Percentiles rank a stretch among this genome's conserved stretches.
phyloP scores from a whole-genome alignment of 2,888 invertebrate species.

The Plebejus melissa region DNA sequence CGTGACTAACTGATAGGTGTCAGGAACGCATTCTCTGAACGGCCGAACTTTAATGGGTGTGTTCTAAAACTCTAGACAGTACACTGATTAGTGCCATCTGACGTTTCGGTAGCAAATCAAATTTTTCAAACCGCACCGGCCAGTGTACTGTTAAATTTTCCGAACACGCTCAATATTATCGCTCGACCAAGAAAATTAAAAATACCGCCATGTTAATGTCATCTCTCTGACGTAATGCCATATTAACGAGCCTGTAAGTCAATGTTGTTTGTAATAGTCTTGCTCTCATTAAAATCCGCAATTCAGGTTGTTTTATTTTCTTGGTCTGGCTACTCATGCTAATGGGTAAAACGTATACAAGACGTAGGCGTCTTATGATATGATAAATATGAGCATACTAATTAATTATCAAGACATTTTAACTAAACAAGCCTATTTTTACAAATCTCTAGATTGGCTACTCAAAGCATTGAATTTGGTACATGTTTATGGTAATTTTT shows the following conservation, averaged over 20 bases:
- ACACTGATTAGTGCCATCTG: not conserved
- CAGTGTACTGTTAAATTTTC: not conserved
- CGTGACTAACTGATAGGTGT: no score
- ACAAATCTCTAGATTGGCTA: not conserved
- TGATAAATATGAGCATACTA: constrained; percentile 17
- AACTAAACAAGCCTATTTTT: constrained; percentile 8
- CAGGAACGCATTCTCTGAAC: no score
- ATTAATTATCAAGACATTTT: constrained; percentile 14
- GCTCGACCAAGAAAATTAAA: not conserved
- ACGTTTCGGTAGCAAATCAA: not conserved
- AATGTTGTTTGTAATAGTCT: not conserved
- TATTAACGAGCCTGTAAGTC: not conserved
- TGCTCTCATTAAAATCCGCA: not conserved
- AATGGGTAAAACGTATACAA: constrained; percentile 19
- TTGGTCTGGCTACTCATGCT: not conserved
- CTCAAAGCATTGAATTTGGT: not conserved
- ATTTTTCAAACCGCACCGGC: not conserved
- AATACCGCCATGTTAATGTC: not conserved
- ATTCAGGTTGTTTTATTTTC: not conserved
- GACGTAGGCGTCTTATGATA: constrained; percentile 21
- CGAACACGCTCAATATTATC: not conserved
- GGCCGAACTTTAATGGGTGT: not conserved
- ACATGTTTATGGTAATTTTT: not conserved
- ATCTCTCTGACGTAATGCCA: not conserved
- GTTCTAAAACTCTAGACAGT: not conserved